Conservation (phyloP, 92 coral and sea anemone species). For the Scolanthus callimorphus region DNA sequence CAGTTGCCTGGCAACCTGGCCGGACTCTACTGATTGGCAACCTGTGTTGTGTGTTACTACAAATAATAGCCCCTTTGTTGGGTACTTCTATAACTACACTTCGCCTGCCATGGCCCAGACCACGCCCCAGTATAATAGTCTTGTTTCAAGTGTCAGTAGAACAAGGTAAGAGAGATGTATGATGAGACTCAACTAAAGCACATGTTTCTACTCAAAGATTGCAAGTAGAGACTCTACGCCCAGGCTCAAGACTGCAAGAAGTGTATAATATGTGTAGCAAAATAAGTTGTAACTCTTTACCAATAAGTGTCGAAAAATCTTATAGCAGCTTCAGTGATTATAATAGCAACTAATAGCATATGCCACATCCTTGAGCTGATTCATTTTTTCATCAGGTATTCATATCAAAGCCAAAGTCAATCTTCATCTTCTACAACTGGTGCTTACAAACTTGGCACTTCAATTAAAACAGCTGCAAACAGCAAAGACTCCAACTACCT, state of each 20-base stretch:
- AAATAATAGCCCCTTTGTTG: conserved; percentile 85
- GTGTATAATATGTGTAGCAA: no score
- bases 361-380: no score
- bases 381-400: conserved; percentile 15
- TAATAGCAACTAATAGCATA: no score
- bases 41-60: conserved; percentile 78
- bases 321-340: no score
- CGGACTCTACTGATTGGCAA: conserved; percentile 71
- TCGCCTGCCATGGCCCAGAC: conserved; percentile 48
- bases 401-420: conserved; percentile 20
- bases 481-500: conserved; percentile 50
- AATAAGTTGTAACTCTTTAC: no score
- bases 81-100: conserved; percentile 76
- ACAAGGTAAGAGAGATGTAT: conserved; percentile 36
- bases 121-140: conserved; percentile 27
- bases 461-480: conserved; percentile 73
- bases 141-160: conserved; percentile 16
- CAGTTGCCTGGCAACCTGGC: conserved; percentile 96
- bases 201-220: no score
- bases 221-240: no score
- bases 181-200: no score
- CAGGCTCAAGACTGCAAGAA: no score
- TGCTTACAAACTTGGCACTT: conserved; percentile 68
- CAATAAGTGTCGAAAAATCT: no score
- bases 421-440: conserved; percentile 25